These are phyloP conservation scores for Melanotaenia maccullochi DNA, from an alignment of 2,797 vertebrate genomes.

Conservation along the genomic window DNA sequence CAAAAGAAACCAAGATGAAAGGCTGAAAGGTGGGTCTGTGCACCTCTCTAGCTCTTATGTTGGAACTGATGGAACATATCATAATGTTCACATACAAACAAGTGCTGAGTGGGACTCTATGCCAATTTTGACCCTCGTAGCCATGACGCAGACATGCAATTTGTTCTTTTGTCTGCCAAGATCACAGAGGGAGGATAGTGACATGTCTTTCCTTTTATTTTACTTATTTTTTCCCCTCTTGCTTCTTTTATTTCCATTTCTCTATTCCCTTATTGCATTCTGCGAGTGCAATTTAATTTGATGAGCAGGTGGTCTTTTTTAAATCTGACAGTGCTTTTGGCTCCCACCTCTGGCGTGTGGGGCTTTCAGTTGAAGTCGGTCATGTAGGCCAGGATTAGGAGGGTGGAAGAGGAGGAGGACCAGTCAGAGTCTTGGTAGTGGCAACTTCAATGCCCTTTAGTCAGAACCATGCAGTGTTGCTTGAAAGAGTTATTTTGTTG, in stretches of 20 bases:
- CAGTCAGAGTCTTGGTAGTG: slow-evolving; percentile 57
- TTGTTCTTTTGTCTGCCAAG: slow-evolving; percentile 83
- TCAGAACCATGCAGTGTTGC: slow-evolving; percentile 68
- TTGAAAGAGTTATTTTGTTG: slow-evolving; percentile 74
- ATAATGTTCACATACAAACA: slow-evolving; percentile 73
- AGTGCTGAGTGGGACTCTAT: slow-evolving; percentile 62
- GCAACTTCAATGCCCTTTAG: slow-evolving; percentile 63
- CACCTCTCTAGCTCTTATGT: slow-evolving; percentile 63
- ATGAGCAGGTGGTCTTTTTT: slow-evolving; percentile 85
- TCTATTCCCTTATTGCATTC: slow-evolving; percentile 55
- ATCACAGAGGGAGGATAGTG: slow-evolving; percentile 80
- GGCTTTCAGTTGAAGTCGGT: slow-evolving; percentile 72
- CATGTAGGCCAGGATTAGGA: slow-evolving; percentile 74
- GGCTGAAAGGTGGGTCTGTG: slow-evolving; percentile 63
- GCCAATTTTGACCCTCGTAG: slow-evolving; percentile 59
- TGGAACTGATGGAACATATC: slow-evolving; percentile 67
- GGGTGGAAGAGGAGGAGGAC: slow-evolving; percentile 57
- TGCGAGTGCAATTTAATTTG: slow-evolving; percentile 84
- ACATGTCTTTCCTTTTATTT: slow-evolving; percentile 70
- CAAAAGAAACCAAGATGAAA: slow-evolving; percentile 85
- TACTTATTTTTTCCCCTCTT: slow-evolving; percentile 30
- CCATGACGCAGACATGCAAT: slow-evolving; percentile 76
- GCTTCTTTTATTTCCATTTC: slow-evolving; percentile 62
- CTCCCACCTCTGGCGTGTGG: slow-evolving; percentile 69
- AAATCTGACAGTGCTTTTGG: slow-evolving; percentile 65